Evolutionary conservation across 2,888 invertebrate species (phyloP).

Genomic region (Podotricha telesiphe): DNA sequence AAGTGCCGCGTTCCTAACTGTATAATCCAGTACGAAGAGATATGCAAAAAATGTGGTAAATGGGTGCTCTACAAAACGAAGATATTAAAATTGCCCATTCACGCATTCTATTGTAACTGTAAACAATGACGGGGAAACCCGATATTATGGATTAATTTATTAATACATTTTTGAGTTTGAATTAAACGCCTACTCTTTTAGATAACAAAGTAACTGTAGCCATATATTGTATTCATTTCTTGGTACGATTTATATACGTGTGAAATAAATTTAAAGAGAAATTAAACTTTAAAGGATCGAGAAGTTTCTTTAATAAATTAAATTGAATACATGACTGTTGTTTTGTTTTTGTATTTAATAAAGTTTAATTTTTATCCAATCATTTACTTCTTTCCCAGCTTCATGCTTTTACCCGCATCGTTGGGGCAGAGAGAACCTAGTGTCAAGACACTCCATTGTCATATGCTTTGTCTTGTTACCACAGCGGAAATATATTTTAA

Average conservation of each 20-base stretch:
- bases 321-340: no score
- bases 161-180: slow-evolving; percentile 36
- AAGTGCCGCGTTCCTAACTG: slow-evolving; percentile 27
- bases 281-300: neutral
- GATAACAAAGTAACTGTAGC: slow-evolving; percentile 4
- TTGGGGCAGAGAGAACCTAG: no score
- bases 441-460: no score
- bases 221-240: no score
- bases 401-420: no score
- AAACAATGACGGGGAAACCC: slow-evolving; percentile 46
- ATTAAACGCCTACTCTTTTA: slow-evolving; percentile 25
- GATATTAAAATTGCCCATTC: slow-evolving; percentile 49
- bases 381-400: no score
- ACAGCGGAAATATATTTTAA: no score
- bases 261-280: neutral
- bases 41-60: slow-evolving; percentile 28
- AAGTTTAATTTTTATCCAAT: no score
- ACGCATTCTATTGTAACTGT: slow-evolving; percentile 49
- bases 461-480: no score
- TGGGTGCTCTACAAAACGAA: slow-evolving; percentile 25
- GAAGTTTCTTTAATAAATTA: no score
- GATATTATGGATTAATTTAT: slow-evolving; percentile 33
- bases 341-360: no score
- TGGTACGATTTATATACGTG: neutral
- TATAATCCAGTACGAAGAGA: slow-evolving; percentile 17